Percentiles rank a stretch among this genome's conserved stretches.
Conservation (phyloP, 1,140 invertebrate genomes). For the Pachyrhynchus sulphureomaculatus region DNA sequence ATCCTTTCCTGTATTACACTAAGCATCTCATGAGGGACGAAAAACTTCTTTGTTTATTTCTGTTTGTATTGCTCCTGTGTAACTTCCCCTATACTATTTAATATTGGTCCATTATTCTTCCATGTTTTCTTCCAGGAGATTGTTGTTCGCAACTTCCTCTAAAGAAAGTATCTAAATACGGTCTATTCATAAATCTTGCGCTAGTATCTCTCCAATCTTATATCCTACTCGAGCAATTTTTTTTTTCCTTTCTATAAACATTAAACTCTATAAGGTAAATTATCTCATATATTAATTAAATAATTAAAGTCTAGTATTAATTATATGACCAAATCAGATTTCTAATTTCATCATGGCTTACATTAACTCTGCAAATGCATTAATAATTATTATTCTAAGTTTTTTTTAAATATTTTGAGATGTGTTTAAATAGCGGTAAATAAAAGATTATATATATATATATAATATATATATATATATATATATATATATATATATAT, state of each 20-base stretch:
- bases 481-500: too few relatives aligned
- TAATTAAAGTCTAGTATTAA: slow-evolving; percentile 29
- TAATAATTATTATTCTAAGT: slow-evolving; percentile 21
- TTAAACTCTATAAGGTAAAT: slow-evolving; percentile 16
- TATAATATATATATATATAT: too few relatives aligned
- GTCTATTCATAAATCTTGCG: background rate
- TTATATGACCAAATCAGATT: slow-evolving; percentile 30
- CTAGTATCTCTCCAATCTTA: background rate
- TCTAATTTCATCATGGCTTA: slow-evolving; percentile 32
- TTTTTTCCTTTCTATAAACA: slow-evolving; percentile 5
- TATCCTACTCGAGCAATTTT: background rate
- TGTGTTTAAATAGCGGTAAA: background rate
- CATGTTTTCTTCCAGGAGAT: too few relatives aligned
- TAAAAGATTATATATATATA: too few relatives aligned
- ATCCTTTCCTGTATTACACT: too few relatives aligned
- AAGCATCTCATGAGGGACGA: too few relatives aligned
- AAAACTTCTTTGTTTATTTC: too few relatives aligned
- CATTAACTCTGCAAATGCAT: slow-evolving; percentile 14
- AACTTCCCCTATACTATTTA: too few relatives aligned
- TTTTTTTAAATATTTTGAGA: background rate
- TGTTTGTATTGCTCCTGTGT: too few relatives aligned
- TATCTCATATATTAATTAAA: slow-evolving; percentile 26
- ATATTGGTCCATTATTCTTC: too few relatives aligned
- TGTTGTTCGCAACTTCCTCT: too few relatives aligned
- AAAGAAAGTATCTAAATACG: too few relatives aligned